phyloP scores from a whole-genome alignment of 2,113 vertebrate genomes.

The Cnemophilus loriae region DNA sequence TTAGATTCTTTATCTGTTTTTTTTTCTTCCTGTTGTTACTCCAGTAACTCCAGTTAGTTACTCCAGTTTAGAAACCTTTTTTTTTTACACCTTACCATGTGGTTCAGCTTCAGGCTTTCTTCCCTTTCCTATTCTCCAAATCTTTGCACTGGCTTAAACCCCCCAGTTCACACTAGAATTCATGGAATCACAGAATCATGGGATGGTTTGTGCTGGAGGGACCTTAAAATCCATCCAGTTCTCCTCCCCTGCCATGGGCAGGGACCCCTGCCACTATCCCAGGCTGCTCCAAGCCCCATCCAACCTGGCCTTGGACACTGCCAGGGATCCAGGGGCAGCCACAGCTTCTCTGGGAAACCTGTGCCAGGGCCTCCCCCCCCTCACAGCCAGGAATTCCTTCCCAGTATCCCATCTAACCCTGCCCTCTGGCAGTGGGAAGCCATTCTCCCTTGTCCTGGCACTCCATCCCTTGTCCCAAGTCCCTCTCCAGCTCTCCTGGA shows the following conservation, averaged over 20 bases:
- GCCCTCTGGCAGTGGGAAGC: neutral
- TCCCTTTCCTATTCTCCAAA: neutral
- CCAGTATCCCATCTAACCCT: neutral
- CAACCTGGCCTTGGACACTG: rapidly evolving
- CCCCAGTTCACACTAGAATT: neutral
- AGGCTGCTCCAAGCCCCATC: rapidly evolving
- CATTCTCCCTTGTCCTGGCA: neutral
- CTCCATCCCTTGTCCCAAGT: neutral
- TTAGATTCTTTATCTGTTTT: neutral
- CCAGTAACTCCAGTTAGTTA: neutral
- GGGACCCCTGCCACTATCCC: neutral
- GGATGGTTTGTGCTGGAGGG: neutral
- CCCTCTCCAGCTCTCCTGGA: neutral
- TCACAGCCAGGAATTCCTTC: rapidly evolving
- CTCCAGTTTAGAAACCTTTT: neutral
- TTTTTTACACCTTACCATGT: neutral
- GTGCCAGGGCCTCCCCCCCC: neutral
- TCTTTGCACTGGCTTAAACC: neutral
- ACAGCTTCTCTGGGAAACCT: neutral
- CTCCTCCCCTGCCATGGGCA: neutral
- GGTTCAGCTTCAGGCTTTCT: neutral
- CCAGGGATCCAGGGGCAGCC: neutral
- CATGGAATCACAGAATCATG: neutral
- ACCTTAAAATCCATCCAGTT: neutral
- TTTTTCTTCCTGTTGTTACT: neutral